phyloP scores from a whole-genome alignment of 2,797 vertebrate genomes.

The Sebastes miniatus region DNA sequence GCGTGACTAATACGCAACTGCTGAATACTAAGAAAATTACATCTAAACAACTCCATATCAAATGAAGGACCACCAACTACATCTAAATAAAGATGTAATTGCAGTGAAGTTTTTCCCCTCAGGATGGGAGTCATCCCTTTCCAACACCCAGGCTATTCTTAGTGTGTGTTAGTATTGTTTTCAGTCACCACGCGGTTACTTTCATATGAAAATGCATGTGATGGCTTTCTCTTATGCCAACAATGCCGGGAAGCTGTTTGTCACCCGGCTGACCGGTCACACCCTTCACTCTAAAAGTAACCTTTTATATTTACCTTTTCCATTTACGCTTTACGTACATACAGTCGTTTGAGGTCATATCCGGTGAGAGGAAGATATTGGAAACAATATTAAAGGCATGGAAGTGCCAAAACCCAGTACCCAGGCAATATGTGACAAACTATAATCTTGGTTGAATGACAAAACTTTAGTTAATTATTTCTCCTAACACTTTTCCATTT shows the following conservation, averaged over 20 bases:
- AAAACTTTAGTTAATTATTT: background rate
- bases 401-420: background rate
- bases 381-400: background rate
- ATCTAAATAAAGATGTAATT: slow-evolving; percentile 68
- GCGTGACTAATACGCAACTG: slow-evolving; percentile 58
- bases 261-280: slow-evolving; percentile 69
- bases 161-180: slow-evolving; percentile 78
- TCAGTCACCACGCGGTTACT: slow-evolving; percentile 71
- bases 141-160: slow-evolving; percentile 80
- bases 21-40: slow-evolving; percentile 61
- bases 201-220: slow-evolving; percentile 75
- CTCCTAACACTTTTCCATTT: background rate
- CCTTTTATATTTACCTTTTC: slow-evolving; percentile 40
- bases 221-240: slow-evolving; percentile 72
- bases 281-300: slow-evolving; percentile 39
- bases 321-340: slow-evolving; percentile 3
- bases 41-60: slow-evolving; percentile 63
- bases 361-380: background rate
- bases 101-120: slow-evolving; percentile 66
- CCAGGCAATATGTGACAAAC: background rate
- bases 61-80: slow-evolving; percentile 62
- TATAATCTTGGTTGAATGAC: background rate
- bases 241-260: slow-evolving; percentile 84
- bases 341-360: background rate
- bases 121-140: slow-evolving; percentile 78